Percentiles rank a stretch among this genome's conserved stretches.
phyloP scores from a whole-genome alignment of 1,140 invertebrate species.

The Trialeurodes vaporariorum region DNA sequence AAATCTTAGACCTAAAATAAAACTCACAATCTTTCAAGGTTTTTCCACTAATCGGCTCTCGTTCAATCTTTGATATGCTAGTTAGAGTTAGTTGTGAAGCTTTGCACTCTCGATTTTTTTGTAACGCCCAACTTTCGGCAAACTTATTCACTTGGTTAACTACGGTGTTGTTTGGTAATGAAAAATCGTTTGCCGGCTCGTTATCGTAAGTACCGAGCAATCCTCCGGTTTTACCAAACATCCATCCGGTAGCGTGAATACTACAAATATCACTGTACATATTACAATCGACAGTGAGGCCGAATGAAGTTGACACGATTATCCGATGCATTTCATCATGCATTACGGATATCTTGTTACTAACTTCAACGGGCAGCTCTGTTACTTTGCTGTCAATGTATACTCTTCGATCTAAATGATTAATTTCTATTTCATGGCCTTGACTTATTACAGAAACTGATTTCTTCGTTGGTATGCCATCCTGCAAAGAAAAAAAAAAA shows the following conservation, averaged over 20 bases:
- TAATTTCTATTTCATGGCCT: not conserved
- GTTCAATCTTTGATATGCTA: no score
- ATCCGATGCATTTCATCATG: not conserved
- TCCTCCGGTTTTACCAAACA: constrained; percentile 74
- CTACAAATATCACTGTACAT: constrained; percentile 41
- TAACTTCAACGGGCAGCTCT: not conserved
- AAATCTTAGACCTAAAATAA: not conserved
- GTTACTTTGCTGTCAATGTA: not conserved
- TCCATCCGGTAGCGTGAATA: constrained; percentile 48
- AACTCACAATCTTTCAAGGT: not conserved
- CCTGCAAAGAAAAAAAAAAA: not conserved
- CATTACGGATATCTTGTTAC: not conserved
- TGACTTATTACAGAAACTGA: not conserved
- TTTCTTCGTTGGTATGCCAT: not conserved
- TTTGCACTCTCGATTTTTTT: no score
- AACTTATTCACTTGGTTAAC: not conserved
- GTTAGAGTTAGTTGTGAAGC: no score
- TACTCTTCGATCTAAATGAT: not conserved
- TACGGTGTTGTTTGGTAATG: not conserved
- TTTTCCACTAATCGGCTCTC: no score
- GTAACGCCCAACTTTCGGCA: not conserved
- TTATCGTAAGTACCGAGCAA: constrained; percentile 80
- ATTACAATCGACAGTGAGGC: constrained; percentile 48
- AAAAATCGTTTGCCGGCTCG: constrained; percentile 65
- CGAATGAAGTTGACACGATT: constrained; percentile 24